Evolutionary conservation across 2,888 invertebrate species (phyloP).

Genomic region (Crossocerus cetratus): DNA sequence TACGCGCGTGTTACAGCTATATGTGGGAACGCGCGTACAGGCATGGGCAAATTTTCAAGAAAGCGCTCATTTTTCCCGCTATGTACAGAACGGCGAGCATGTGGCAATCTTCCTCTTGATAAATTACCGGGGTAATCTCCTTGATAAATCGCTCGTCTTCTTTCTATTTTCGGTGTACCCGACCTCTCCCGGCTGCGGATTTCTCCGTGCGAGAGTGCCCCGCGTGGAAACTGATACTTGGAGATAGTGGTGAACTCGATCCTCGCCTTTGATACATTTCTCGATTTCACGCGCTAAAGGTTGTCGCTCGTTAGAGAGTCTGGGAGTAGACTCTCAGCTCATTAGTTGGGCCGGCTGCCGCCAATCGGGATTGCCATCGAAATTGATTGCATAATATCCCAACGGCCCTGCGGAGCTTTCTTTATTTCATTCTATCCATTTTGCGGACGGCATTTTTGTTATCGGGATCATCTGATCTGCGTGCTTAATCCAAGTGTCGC

Average conservation of each 20-base stretch:
- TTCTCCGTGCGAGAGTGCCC: not conserved
- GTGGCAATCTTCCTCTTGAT: not conserved
- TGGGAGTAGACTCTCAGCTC: too few relatives aligned
- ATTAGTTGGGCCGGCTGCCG: too few relatives aligned
- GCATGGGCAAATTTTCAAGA: not conserved
- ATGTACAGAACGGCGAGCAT: not conserved
- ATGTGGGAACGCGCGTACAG: not conserved
- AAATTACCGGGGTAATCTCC: not conserved
- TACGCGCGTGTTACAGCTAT: too few relatives aligned
- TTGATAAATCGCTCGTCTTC: not conserved
- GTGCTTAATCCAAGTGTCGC: constrained; percentile 17
- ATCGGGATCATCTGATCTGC: constrained; percentile 8
- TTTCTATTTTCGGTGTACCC: not conserved
- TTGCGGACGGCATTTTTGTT: not conserved
- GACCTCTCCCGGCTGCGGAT: not conserved
- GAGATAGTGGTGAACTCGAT: not conserved
- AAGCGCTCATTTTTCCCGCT: not conserved
- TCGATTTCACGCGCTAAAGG: too few relatives aligned
- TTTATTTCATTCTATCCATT: constrained; percentile 5
- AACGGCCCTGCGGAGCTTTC: not conserved
- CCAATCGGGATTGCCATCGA: too few relatives aligned
- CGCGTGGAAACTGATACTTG: not conserved
- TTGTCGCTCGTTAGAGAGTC: too few relatives aligned
- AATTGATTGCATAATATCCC: too few relatives aligned
- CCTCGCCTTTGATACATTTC: too few relatives aligned